Base-by-base conservation (phyloP, 2,888 invertebrate genomes). In the Plemyria rubiginata region DNA sequence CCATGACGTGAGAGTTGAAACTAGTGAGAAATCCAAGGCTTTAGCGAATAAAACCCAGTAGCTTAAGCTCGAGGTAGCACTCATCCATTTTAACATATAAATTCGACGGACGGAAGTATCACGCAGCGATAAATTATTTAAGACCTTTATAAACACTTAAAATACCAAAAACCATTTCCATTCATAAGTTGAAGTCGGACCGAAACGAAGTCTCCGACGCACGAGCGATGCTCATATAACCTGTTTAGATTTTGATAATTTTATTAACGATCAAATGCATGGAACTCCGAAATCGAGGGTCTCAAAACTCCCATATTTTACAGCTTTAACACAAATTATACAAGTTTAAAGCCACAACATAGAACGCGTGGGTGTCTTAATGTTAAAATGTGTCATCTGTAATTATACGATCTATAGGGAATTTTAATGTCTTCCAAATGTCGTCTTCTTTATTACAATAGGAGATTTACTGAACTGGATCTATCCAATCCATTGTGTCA, bases 231-330 rank as follows among this genome's bases (percentile, higher is more conserved):
- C 82, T 85, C 86, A 86, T 85, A 87, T 88, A 92, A 92, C 92
- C 91, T 83, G 92, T 92, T 92, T 91, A 85, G 90, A 88, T 90
- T 91, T 92, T 92, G 92, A 92, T 92, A 90, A 92, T 92, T 92
- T 92, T 92, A 92, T 91, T 92, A 92, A 92, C 89, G 90, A 88
- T 85, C 90, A 82, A 86, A 88, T 85, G 86, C 85, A 87, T 80
- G 88, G 86, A 85, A 83, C 87, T 80, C 80, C 81, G 84, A 82
- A 80, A 81, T 82, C 84, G 85, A 87, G 88, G 84, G 82, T 83
- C 84, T 86, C 87, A 82, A 84, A 87, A 88, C 81, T 86, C 86
- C 86, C 92, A 91, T 92, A 92, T 92, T 91, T 92, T 92, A 92
- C 85, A 70, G 91, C 89, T 88, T 92, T 92, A 92, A 90, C 92